Evolutionary conservation across 2,888 invertebrate species (phyloP).

Genomic region (Cryptocephalus primarius): DNA sequence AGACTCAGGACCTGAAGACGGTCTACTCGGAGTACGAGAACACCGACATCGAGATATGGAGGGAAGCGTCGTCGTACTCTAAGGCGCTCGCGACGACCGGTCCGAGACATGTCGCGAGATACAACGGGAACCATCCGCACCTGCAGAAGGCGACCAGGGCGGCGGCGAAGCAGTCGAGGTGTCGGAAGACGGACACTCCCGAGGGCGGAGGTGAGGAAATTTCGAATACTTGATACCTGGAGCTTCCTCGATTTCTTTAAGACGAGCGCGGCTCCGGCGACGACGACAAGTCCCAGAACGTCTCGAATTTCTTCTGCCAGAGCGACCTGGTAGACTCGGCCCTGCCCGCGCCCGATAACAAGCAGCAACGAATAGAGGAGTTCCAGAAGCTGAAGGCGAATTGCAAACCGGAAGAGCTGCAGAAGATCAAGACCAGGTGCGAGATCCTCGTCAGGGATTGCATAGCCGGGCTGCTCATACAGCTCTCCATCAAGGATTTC

Average conservation of each 20-base stretch:
- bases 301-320: conserved; percentile 41
- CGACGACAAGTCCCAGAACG: conserved; percentile 29
- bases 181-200: conserved; percentile 30
- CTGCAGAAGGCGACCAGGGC: conserved; percentile 15
- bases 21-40: conserved; percentile 55
- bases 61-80: conserved; percentile 60
- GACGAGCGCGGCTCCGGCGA: conserved; percentile 22
- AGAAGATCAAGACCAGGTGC: conserved; percentile 49
- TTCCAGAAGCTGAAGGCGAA: conserved; percentile 64
- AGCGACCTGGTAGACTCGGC: conserved; percentile 60
- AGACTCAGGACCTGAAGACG: conserved; percentile 58
- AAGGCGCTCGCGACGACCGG: conserved; percentile 45
- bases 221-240: too few species aligned
- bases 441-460: conserved; percentile 68
- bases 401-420: conserved; percentile 69
- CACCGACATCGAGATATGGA: conserved; percentile 78
- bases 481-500: conserved; percentile 72
- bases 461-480: conserved; percentile 68
- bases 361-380: conserved; percentile 56
- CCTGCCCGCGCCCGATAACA: conserved; percentile 53
- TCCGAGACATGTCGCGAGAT: conserved; percentile 34
- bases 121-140: conserved; percentile 25
- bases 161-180: conserved; percentile 12
- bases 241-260: conserved; percentile 3
- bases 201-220: conserved; percentile 11